Percentiles rank a stretch among this genome's conserved stretches.
Evolutionary conservation across 2,113 vertebrate genomes (phyloP).

Genomic region (Camelus bactrianus): DNA sequence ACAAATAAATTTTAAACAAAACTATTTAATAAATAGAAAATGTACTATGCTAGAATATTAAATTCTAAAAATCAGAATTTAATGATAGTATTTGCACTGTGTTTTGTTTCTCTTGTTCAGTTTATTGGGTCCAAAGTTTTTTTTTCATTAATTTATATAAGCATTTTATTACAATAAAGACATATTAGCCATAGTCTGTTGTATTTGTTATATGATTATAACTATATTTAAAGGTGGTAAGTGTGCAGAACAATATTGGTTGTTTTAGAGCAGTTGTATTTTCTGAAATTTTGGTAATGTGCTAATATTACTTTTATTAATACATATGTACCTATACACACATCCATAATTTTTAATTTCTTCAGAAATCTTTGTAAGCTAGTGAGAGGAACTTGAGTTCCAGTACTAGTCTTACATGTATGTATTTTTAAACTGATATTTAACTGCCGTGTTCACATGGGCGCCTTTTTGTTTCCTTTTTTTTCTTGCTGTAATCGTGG

Average conservation of each 20-base stretch:
- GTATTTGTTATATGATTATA: not conserved
- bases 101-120: not conserved
- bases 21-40: slow-evolving; percentile 14
- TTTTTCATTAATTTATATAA: not conserved
- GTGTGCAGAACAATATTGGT: not conserved
- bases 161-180: not conserved
- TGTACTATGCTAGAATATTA: not conserved
- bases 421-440: not conserved
- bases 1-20: slow-evolving; percentile 26
- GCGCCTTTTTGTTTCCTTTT: not conserved
- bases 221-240: slow-evolving; percentile 8
- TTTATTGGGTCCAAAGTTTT: not conserved
- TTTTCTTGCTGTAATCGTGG: not conserved
- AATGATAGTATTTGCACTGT: not conserved
- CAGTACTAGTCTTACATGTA: not conserved
- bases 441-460: not conserved
- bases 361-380: not conserved
- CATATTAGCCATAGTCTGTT: not conserved
- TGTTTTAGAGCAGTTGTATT: not conserved
- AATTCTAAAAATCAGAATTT: slow-evolving; percentile 34
- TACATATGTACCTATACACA: not conserved
- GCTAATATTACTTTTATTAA: not conserved
- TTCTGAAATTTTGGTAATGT: not conserved
- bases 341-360: not conserved
- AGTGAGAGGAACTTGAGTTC: not conserved